Conservation (phyloP, 2,888 invertebrate genomes). For the Cheilosia scutellata region DNA sequence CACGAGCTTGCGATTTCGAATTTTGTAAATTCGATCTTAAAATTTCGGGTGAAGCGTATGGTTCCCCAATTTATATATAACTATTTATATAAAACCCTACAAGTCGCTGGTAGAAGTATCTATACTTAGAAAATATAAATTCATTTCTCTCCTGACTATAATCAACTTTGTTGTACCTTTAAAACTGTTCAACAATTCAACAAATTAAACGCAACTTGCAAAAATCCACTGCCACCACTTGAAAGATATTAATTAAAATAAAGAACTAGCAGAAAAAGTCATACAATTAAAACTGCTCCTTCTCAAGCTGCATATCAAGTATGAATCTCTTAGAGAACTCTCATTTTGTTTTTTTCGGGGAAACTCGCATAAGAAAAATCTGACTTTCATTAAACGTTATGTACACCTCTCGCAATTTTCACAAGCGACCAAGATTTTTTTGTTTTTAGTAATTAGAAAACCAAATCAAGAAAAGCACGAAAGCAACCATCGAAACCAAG, state of each 20-base stretch:
- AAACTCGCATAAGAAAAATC: not conserved
- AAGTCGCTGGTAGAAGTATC: no score
- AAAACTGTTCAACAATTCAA: not conserved
- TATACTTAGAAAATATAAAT: not conserved
- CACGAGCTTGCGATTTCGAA: no score
- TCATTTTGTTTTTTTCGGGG: not conserved
- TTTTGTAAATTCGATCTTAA: no score
- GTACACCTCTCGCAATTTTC: not conserved
- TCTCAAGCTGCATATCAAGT: not conserved
- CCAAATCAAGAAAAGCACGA: not conserved
- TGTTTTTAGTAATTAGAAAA: slow-evolving; percentile 20
- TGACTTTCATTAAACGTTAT: slow-evolving; percentile 17
- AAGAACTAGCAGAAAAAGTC: not conserved
- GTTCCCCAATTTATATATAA: no score
- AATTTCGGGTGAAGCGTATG: no score
- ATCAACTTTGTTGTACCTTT: not conserved
- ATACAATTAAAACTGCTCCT: slow-evolving; percentile 30
- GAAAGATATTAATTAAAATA: slow-evolving; percentile 22
- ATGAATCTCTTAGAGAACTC: not conserved
- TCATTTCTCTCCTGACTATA: not conserved
- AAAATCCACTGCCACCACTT: not conserved
- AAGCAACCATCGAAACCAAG: not conserved
- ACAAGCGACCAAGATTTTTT: not conserved
- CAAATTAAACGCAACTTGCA: not conserved
- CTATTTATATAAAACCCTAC: no score